Conservation (phyloP, 2,888 invertebrate genomes). For the Tetranychus truncatus region DNA sequence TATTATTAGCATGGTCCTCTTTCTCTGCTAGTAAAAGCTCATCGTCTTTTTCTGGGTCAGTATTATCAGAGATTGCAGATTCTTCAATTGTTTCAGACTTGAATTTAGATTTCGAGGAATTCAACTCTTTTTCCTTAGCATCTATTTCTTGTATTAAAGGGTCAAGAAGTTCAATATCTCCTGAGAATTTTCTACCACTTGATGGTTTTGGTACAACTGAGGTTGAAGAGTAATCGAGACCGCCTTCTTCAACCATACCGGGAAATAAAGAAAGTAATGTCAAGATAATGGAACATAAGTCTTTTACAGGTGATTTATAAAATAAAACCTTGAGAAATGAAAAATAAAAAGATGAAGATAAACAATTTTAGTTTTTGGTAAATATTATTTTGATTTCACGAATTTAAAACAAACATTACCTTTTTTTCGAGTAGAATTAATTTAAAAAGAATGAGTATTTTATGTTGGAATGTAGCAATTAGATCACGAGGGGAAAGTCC, state of each 20-base stretch:
- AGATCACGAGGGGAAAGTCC: constrained; percentile 64
- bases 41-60: background rate
- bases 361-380: background rate
- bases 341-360: background rate
- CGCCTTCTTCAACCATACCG: constrained; percentile 32
- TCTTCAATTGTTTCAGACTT: background rate
- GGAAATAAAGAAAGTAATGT: constrained; percentile 78
- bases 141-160: constrained; percentile 20
- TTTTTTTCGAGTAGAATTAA: constrained; percentile 62
- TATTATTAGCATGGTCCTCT: background rate
- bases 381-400: background rate
- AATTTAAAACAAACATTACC: constrained; percentile 28
- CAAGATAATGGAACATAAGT: constrained; percentile 64
- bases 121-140: constrained; percentile 11
- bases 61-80: background rate
- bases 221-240: constrained; percentile 17
- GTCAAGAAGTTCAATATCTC: constrained; percentile 15
- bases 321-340: constrained; percentile 46
- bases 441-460: constrained; percentile 77
- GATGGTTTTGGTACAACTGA: constrained; percentile 12
- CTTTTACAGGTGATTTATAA: constrained; percentile 76
- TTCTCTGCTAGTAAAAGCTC: background rate
- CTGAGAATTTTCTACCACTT: constrained; percentile 11
- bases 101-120: background rate
- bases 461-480: constrained; percentile 69